A percentile compares a stretch with the other conserved stretches of the same genome.
These are phyloP conservation scores for Damaliscus lunatus DNA, from an alignment of 2,113 vertebrate genomes.

Conservation along the genomic window DNA sequence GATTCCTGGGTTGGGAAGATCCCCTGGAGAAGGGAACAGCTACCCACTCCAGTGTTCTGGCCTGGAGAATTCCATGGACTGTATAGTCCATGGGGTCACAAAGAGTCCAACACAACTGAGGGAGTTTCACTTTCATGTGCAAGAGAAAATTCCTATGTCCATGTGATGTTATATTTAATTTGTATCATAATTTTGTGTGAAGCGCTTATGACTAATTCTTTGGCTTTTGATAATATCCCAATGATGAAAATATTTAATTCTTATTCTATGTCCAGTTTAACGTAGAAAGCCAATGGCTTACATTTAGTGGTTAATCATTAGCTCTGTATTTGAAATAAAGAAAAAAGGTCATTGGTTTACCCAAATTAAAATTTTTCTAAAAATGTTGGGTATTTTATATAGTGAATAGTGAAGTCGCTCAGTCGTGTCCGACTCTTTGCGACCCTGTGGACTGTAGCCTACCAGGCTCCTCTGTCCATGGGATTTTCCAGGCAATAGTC, in stretches of 20 bases:
- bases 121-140: background rate
- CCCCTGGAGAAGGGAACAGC: background rate
- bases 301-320: background rate
- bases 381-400: background rate
- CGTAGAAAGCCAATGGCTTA: background rate
- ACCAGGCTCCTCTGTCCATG: too few relatives aligned
- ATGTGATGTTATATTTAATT: background rate
- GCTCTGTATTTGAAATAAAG: background rate
- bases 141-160: background rate
- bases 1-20: background rate
- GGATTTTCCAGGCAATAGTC: too few relatives aligned
- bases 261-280: background rate
- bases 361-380: background rate
- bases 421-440: too few relatives aligned
- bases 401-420: background rate
- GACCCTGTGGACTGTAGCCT: too few relatives aligned
- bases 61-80: background rate
- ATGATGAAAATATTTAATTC: background rate
- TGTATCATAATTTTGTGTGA: background rate
- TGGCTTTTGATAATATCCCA: background rate
- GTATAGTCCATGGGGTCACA: background rate
- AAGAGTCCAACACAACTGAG: background rate
- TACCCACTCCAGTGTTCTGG: background rate
- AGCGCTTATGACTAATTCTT: background rate
- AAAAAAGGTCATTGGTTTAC: background rate